Evolutionary conservation across 92 coral and sea anemone genomes (phyloP), one percentile per base, ranked within the genome.

Genomic region (Actinernus sp.): DNA sequence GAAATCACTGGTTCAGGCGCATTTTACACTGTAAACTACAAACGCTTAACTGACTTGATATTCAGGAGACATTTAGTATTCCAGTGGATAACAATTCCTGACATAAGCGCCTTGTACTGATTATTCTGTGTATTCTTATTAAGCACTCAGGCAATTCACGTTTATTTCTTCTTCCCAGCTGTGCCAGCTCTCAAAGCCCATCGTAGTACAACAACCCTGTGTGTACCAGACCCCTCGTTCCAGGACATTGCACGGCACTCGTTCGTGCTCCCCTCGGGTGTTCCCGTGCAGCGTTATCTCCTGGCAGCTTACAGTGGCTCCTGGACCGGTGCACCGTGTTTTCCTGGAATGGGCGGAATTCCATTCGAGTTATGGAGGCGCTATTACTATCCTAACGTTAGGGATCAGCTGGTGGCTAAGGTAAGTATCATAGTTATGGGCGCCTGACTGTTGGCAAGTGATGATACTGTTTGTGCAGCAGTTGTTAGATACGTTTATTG

Each of bases 391-490:
- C 98, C 98, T 29, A 94, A 94, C 39, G 83, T 84, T 57, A 87
- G 98, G 49, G 98, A 94, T 68, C 98, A 94, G 32, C 90, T 94
- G 50, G 95, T 94, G 50, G 98, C 95, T 28, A 94, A 94, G 98
- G 98, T 94, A 62, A 51, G 1, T 26, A 20, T 26, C 26, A 16
- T 12, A n/a, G n/a, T n/a, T n/a, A n/a, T n/a, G n/a, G n/a, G n/a
- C n/a, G n/a, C n/a, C n/a, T n/a, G n/a, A n/a, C n/a, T n/a, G n/a
- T n/a, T n/a, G n/a, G n/a, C n/a, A n/a, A n/a, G n/a, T n/a, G n/a
- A n/a, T n/a, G n/a, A n/a, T n/a, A n/a, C n/a, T n/a, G n/a, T n/a
- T n/a, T n/a, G n/a, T n/a, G n/a, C n/a, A n/a, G n/a, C n/a, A n/a
- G n/a, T n/a, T n/a, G n/a, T n/a, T n/a, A n/a, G n/a, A n/a, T n/a